phyloP scores from a whole-genome alignment of 2,113 vertebrate genomes.

The Lathamus discolor region DNA sequence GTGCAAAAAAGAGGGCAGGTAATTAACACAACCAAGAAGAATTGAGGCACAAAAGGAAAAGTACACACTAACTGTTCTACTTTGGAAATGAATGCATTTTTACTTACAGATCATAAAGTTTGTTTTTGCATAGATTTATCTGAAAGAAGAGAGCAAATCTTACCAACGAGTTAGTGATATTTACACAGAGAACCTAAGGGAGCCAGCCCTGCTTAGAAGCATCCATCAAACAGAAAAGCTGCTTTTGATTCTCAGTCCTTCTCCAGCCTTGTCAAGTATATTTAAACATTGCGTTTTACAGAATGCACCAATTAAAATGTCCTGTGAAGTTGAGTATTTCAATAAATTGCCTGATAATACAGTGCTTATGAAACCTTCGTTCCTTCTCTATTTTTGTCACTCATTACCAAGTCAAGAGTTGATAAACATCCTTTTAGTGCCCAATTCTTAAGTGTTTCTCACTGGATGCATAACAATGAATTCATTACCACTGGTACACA shows the following conservation, averaged over 20 bases:
- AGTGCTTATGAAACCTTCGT: conserved; percentile 69
- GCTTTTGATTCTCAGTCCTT: conserved; percentile 70
- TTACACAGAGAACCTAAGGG: conserved; percentile 75
- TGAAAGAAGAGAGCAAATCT: conserved; percentile 87
- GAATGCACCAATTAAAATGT: conserved; percentile 76
- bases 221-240: conserved; percentile 63
- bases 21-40: conserved; percentile 85
- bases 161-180: conserved; percentile 77
- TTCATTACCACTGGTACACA: conserved; percentile 86
- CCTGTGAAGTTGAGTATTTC: conserved; percentile 70
- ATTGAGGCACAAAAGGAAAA: conserved; percentile 86
- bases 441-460: conserved; percentile 86
- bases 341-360: conserved; percentile 74
- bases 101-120: conserved; percentile 91
- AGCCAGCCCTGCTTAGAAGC: conserved; percentile 67
- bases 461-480: conserved; percentile 83
- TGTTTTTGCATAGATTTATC: conserved; percentile 85
- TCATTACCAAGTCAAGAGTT: conserved; percentile 83
- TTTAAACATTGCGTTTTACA: conserved; percentile 71
- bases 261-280: conserved; percentile 67
- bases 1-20: conserved; percentile 79
- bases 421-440: conserved; percentile 86
- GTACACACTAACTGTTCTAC: conserved; percentile 86
- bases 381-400: conserved; percentile 76
- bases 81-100: conserved; percentile 99